A percentile compares a stretch with the other conserved stretches of the same genome.
These are phyloP conservation scores for Proisotoma minuta DNA, from an alignment of 2,888 invertebrate species.

Conservation along the genomic window DNA sequence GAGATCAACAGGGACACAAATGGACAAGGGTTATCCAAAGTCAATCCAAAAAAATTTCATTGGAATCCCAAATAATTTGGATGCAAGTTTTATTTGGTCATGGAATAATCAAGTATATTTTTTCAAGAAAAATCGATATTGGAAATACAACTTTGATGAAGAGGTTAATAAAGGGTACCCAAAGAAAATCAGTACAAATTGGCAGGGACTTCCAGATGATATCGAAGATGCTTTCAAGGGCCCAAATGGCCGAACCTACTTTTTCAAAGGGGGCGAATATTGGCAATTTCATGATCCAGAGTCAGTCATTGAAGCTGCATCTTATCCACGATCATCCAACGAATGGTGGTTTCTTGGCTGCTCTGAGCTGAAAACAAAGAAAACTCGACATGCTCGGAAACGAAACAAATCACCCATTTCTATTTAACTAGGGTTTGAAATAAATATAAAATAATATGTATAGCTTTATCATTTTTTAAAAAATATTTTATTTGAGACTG, in stretches of 20 bases:
- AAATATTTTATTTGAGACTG: no score
- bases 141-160: constrained; percentile 34
- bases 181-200: constrained; percentile 23
- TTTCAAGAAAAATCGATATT: constrained; percentile 35
- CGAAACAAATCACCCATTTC: no score
- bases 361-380: constrained; percentile 20
- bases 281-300: constrained; percentile 40
- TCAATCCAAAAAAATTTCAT: constrained; percentile 37
- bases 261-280: constrained; percentile 39
- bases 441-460: constrained; percentile 15
- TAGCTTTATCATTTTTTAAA: not conserved
- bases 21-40: constrained; percentile 40
- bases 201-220: constrained; percentile 28
- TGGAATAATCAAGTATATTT: constrained; percentile 39
- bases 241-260: constrained; percentile 32
- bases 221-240: constrained; percentile 32
- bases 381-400: constrained; percentile 18
- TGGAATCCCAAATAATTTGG: constrained; percentile 41
- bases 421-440: no score
- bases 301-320: constrained; percentile 28
- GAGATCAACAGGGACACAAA: constrained; percentile 34
- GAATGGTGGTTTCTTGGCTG: constrained; percentile 41
- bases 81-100: constrained; percentile 36
- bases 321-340: constrained; percentile 27
- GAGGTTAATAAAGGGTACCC: constrained; percentile 29